phyloP scores from a whole-genome alignment of 2,113 vertebrate genomes.

The Pluvialis apricaria region DNA sequence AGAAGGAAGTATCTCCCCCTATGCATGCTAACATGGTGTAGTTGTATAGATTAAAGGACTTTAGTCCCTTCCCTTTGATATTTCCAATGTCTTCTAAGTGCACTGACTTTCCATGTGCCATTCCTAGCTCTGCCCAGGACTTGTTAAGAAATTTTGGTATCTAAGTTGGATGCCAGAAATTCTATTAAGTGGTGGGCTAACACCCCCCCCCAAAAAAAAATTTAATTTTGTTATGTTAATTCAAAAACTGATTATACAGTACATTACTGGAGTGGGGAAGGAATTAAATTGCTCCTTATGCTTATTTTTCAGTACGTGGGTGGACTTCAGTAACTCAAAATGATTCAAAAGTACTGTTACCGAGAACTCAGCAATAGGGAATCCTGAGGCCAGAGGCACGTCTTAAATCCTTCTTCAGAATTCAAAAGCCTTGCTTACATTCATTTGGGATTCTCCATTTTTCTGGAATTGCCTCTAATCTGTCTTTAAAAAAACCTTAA shows the following conservation, averaged over 20 bases:
- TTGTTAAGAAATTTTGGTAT: background rate
- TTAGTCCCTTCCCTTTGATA: background rate
- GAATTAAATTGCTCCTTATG: background rate
- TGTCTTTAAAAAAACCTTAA: background rate
- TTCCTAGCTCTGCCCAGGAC: background rate
- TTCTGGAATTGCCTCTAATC: background rate
- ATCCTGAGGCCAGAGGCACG: background rate
- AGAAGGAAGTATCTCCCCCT: background rate
- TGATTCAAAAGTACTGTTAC: background rate
- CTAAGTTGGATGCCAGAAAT: background rate
- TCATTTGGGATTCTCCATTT: background rate
- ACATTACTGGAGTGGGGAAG: background rate
- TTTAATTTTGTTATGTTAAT: background rate
- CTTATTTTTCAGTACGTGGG: background rate
- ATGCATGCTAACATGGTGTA: background rate
- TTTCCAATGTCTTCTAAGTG: background rate
- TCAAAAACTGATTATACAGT: background rate
- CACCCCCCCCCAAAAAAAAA: fast-evolving
- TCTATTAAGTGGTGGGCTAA: background rate
- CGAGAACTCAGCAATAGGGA: background rate
- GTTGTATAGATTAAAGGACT: background rate
- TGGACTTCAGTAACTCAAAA: background rate
- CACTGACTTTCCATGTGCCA: background rate
- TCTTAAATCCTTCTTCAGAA: background rate
- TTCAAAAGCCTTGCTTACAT: background rate